Percentiles rank a stretch among this genome's conserved stretches.
These are phyloP conservation scores for Ennomos fuscantarius DNA, from an alignment of 2,888 invertebrate species.

Conservation along the genomic window DNA sequence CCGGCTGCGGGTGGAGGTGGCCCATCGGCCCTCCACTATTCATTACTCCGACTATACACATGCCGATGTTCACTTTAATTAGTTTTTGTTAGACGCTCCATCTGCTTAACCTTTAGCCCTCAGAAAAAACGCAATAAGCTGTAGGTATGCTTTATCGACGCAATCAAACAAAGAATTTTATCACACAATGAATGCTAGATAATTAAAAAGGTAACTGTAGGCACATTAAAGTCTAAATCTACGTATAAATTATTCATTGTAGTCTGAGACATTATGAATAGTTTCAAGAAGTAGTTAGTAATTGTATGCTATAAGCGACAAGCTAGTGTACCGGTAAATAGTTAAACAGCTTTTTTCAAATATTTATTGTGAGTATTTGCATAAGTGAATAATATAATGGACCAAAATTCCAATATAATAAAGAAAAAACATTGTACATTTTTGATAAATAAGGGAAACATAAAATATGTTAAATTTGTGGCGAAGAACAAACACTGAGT, in stretches of 20 bases:
- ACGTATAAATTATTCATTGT: too few species aligned
- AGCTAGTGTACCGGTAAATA: too few species aligned
- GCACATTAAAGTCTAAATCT: too few species aligned
- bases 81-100: slow-evolving; percentile 70
- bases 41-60: slow-evolving; percentile 70
- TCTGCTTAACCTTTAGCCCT: slow-evolving; percentile 44
- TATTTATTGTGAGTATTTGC: too few species aligned
- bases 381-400: too few species aligned
- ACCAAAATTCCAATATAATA: too few species aligned
- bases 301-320: too few species aligned
- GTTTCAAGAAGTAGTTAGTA: too few species aligned
- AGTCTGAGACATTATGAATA: too few species aligned
- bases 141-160: slow-evolving; percentile 18
- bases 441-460: slow-evolving; percentile 30
- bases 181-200: slow-evolving; percentile 2
- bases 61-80: slow-evolving; percentile 77
- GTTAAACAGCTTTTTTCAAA: too few species aligned
- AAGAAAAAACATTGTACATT: too few species aligned
- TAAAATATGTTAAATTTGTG: slow-evolving; percentile 36
- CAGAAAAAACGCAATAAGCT: slow-evolving; percentile 51
- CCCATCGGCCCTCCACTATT: slow-evolving; percentile 59
- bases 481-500: slow-evolving; percentile 44
- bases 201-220: too few species aligned
- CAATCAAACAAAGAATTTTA: slow-evolving; percentile 36
- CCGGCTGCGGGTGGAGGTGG: slow-evolving; percentile 38